These are phyloP conservation scores for Lepus townsendii DNA, from an alignment of 2,797 vertebrate genomes.

Conservation along the genomic window DNA sequence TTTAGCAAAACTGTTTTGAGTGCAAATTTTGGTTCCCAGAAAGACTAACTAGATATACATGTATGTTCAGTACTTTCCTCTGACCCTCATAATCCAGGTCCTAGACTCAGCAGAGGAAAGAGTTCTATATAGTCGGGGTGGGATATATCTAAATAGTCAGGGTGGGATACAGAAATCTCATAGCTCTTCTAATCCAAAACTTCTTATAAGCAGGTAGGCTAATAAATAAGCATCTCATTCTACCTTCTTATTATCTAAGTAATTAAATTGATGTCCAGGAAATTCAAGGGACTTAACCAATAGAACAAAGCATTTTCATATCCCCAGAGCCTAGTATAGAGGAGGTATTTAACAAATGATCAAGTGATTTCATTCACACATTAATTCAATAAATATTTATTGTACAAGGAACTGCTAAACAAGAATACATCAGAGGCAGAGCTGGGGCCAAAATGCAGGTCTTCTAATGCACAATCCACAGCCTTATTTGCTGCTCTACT, in stretches of 20 bases:
- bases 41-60: constrained; percentile 33
- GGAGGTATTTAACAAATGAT: background rate
- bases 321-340: background rate
- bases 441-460: background rate
- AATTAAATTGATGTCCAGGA: background rate
- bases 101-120: background rate
- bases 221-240: constrained; percentile 4
- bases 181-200: background rate
- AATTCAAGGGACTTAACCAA: constrained; percentile 1
- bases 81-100: background rate
- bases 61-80: constrained; percentile 9
- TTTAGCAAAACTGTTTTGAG: constrained; percentile 32
- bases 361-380: background rate
- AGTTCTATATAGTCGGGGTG: background rate
- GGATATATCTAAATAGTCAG: background rate
- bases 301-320: background rate
- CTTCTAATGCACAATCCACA: background rate
- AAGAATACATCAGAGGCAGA: background rate
- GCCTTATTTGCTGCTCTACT: background rate
- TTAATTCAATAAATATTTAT: background rate
- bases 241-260: background rate
- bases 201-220: constrained; percentile 2
- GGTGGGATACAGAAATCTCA: background rate
- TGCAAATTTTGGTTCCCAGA: background rate
- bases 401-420: background rate